Evolutionary conservation across 2,888 invertebrate species (phyloP), one percentile per base, ranked within the genome.

Genomic region (Mesorhabditis sp.): DNA sequence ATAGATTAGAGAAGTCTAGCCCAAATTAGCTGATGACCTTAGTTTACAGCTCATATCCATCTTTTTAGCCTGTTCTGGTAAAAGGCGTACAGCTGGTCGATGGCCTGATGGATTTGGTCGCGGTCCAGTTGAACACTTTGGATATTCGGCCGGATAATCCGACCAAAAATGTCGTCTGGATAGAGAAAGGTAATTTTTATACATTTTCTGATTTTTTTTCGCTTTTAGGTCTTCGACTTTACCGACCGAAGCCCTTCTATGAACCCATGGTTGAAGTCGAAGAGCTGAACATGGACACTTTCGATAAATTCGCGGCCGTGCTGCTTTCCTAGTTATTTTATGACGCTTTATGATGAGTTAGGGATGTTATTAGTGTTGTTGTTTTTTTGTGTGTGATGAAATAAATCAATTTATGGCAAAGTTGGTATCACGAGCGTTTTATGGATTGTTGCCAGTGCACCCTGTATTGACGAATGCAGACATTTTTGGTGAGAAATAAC

Each of bases 131-230:
- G 73, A 84, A 84, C 69, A 83, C 79, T 5, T 67, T 83, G 58
- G 85, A 90, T 91, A 62, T 77, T 62, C 70, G 72, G 1, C 70
- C 77, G 43, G 66, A 74, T 6, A 82, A 78, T 45, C 66, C 70
- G 5, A 70, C 74, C 45, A 84, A 83, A 67, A 84, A 84, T 67
- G 70, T 83, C 62, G 80, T 80, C 10, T 84, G 84, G 84, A 67
- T 81, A 13, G 81, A 84, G 66, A 82, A 81, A 78, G 81, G 83
- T 81, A 10, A 41, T 65, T 67, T 70, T 10, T 13, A 45, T 61
- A 10, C 7, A 13, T 50, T 10, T 10, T 10, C 10, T 50, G 13
- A 7, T 62, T 62, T 50, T 50, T 50, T 50, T 13, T 50, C 58
- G n/a, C 4, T 68, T 75, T 70, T 41, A 82, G 83, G 76, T 43